Base-by-base conservation (phyloP, 2,888 invertebrate genomes). In the Plebejus argus region DNA sequence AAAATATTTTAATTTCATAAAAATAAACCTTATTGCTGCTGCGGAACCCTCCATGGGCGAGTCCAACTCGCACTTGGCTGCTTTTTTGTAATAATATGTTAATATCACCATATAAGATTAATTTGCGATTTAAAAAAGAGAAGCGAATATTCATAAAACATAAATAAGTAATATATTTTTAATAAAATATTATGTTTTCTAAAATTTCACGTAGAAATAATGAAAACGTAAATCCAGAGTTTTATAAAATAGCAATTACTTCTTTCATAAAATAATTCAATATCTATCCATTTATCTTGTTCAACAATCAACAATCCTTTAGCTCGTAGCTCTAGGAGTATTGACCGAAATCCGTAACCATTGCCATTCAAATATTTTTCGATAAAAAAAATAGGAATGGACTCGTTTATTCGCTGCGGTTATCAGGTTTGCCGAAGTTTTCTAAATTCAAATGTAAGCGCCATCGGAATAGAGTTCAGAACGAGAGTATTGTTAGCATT, bases 401-500 rank as follows among this genome's bases (percentile, higher is more conserved):
- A 28, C 66, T 66, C 66, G 66, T 72, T 72, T 39, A 45, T 39
- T 39, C 72, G 72, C 6, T 72, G n/a, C 45, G 45, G 72, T 72
- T 72, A 45, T 49, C 72, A 49, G 15, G 45, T n/a, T n/a, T 66
- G 12, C 10, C 61, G 18, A 45, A 45, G 39, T 72, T 45, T 20
- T 23, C 79, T 76, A 76, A 78, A 78, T 77, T 58, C 77, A 81
- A 79, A 76, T 76, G 76, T 56, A 78, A 78, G 77, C 79, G 76
- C 58, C 78, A 76, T 80, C 72, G 76, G 76, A 78, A 74, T 70
- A 53, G 33, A 77, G 72, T 45, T 66, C 76, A 77, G 76, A 74
- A 80, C 58, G 70, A 78, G 74, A 58, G 72, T 78, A 81, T 81
- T 81, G 80, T 80, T 81, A 80, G 78, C 78, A 76, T 79, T 79